Percentiles rank a stretch among this genome's conserved stretches.
These are phyloP conservation scores for Vanessa atalanta DNA, from an alignment of 1,140 invertebrate species.

Conservation along the genomic window DNA sequence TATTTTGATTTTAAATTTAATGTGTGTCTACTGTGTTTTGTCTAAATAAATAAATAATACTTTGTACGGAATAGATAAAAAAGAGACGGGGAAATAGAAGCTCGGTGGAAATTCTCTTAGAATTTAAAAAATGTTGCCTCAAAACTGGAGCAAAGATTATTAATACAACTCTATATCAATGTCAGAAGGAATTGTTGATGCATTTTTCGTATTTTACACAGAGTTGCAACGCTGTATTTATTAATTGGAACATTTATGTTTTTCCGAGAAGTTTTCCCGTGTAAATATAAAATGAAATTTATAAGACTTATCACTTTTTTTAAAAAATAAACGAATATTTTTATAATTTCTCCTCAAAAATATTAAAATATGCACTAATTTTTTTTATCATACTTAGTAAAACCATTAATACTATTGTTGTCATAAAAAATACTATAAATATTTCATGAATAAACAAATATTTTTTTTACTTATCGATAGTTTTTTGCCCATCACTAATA, in stretches of 20 bases:
- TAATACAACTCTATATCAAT: background rate
- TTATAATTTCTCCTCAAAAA: too few relatives aligned
- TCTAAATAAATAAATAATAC: too few relatives aligned
- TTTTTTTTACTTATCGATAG: background rate
- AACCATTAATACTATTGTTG: too few relatives aligned
- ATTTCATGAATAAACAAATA: background rate
- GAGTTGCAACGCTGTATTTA: slow-evolving; percentile 5
- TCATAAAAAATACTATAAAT: too few relatives aligned
- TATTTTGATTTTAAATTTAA: too few relatives aligned
- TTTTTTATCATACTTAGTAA: too few relatives aligned
- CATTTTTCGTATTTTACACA: background rate
- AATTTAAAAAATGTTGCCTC: background rate
- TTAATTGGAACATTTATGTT: background rate
- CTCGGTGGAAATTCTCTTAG: background rate
- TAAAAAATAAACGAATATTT: too few relatives aligned
- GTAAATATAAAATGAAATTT: background rate
- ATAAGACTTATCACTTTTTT: too few relatives aligned
- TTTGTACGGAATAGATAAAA: background rate
- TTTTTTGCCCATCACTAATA: slow-evolving; percentile 40
- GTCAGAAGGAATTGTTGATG: slow-evolving; percentile 3
- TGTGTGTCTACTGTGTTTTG: too few relatives aligned
- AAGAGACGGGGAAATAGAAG: background rate
- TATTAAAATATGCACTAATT: too few relatives aligned
- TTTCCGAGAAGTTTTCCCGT: background rate
- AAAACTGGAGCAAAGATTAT: background rate